Conservation (phyloP, 2,888 invertebrate species). For the Meliscaeva auricollis region DNA sequence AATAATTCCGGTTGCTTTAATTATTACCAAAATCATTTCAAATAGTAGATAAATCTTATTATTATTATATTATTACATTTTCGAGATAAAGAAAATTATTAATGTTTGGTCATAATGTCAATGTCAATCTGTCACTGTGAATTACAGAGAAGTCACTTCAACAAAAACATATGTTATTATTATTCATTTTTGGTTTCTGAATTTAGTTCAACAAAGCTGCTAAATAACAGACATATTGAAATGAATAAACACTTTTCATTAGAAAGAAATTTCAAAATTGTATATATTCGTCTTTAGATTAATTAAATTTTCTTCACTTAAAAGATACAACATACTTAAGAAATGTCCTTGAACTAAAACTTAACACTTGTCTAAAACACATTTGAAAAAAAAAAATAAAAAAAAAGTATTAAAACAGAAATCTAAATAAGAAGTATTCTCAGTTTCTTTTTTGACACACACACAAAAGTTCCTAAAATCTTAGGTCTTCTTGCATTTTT, state of each 20-base stretch:
- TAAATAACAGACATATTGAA: too few relatives aligned
- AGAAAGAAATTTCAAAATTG: background rate
- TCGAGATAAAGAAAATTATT: too few relatives aligned
- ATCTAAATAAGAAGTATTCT: slow-evolving; percentile 1
- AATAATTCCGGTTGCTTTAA: too few relatives aligned
- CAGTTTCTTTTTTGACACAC: background rate
- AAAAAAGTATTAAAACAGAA: background rate
- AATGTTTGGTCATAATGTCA: too few relatives aligned
- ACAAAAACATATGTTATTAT: too few relatives aligned
- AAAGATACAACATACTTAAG: background rate
- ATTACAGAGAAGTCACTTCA: too few relatives aligned
- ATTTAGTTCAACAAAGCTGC: too few relatives aligned
- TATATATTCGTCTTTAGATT: background rate
- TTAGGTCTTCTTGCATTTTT: slow-evolving; percentile 11
- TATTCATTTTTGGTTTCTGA: too few relatives aligned
- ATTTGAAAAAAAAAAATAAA: background rate
- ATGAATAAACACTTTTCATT: background rate
- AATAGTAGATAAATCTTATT: too few relatives aligned
- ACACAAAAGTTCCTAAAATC: slow-evolving; percentile 6
- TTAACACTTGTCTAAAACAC: background rate
- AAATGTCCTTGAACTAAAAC: background rate
- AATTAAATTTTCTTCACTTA: background rate
- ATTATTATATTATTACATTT: too few relatives aligned
- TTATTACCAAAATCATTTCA: too few relatives aligned
- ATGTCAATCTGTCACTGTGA: too few relatives aligned